These are phyloP conservation scores for Paramormyrops hopkinsi DNA, from an alignment of 2,797 vertebrate genomes.

Conservation along the genomic window DNA sequence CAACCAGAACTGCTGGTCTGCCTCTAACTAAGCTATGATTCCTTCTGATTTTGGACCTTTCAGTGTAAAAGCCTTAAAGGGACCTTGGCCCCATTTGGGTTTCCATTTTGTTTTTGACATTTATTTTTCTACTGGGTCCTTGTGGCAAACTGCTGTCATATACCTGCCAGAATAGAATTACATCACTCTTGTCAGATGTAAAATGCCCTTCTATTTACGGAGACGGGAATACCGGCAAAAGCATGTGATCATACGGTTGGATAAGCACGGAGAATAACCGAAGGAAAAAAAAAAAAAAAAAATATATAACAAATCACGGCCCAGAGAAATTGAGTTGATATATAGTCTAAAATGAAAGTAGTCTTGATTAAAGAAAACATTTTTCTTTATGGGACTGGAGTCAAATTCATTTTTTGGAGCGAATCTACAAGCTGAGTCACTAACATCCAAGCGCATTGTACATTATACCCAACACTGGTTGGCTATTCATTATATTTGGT, in stretches of 20 bases:
- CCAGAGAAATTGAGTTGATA: background rate
- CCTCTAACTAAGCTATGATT: background rate
- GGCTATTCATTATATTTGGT: background rate
- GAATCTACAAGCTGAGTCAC: background rate
- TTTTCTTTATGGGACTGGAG: background rate
- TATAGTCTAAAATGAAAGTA: background rate
- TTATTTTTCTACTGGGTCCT: background rate
- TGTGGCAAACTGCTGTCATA: background rate
- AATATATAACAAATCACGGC: background rate
- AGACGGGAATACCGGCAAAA: background rate
- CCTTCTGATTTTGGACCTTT: background rate
- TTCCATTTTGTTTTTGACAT: slow-evolving; percentile 5
- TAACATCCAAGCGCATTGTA: background rate
- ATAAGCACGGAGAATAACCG: background rate
- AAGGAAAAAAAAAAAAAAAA: background rate
- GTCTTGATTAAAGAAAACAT: slow-evolving; percentile 1
- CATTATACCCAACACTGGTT: background rate
- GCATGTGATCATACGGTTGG: background rate
- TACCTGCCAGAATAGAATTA: background rate
- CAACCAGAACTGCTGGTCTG: background rate
- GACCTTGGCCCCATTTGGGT: background rate
- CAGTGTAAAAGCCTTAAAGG: background rate
- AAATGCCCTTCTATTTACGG: background rate
- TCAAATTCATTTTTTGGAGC: background rate
- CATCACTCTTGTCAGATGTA: background rate